phyloP scores from a whole-genome alignment of 2,797 vertebrate genomes.

The Holocentrus rufus region DNA sequence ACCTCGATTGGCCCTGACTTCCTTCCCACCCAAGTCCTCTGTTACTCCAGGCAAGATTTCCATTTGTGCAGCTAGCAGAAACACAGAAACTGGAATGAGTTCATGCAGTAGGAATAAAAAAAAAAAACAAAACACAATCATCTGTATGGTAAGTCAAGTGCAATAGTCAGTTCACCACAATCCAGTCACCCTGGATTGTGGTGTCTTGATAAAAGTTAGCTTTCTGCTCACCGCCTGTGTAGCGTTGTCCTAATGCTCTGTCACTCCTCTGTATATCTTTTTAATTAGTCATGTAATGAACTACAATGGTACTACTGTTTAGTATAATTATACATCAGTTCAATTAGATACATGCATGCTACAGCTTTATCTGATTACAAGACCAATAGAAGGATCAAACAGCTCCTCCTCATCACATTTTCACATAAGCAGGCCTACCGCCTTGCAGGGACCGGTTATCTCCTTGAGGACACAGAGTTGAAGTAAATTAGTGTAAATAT shows the following conservation, averaged over 20 bases:
- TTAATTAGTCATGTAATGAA: slow-evolving; percentile 70
- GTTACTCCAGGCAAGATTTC: slow-evolving; percentile 48
- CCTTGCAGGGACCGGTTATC: slow-evolving; percentile 51
- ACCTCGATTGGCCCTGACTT: slow-evolving; percentile 28
- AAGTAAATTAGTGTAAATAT: slow-evolving; percentile 71
- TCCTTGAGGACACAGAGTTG: slow-evolving; percentile 53
- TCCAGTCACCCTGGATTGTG: slow-evolving; percentile 32
- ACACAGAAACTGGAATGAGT: slow-evolving; percentile 15
- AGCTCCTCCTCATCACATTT: slow-evolving; percentile 34
- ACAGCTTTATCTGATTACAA: slow-evolving; percentile 65
- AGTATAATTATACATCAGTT: slow-evolving; percentile 70
- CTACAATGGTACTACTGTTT: slow-evolving; percentile 45
- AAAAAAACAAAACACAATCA: slow-evolving; percentile 48
- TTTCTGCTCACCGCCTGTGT: slow-evolving; percentile 19
- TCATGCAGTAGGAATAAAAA: slow-evolving; percentile 15
- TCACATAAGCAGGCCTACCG: slow-evolving; percentile 38
- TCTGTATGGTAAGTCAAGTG: slow-evolving; percentile 18
- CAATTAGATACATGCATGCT: slow-evolving; percentile 63
- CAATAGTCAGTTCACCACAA: slow-evolving; percentile 38
- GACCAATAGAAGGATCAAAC: slow-evolving; percentile 58
- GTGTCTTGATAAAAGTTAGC: slow-evolving; percentile 30
- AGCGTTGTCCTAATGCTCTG: slow-evolving; percentile 41
- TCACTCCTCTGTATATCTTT: slow-evolving; percentile 45
- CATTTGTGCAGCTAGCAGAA: slow-evolving; percentile 58
- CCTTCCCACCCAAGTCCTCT: slow-evolving; percentile 23